A percentile compares a stretch with the other conserved stretches of the same genome.
These are phyloP conservation scores for Tetrao urogallus DNA, from an alignment of 2,113 vertebrate species.

Conservation along the genomic window DNA sequence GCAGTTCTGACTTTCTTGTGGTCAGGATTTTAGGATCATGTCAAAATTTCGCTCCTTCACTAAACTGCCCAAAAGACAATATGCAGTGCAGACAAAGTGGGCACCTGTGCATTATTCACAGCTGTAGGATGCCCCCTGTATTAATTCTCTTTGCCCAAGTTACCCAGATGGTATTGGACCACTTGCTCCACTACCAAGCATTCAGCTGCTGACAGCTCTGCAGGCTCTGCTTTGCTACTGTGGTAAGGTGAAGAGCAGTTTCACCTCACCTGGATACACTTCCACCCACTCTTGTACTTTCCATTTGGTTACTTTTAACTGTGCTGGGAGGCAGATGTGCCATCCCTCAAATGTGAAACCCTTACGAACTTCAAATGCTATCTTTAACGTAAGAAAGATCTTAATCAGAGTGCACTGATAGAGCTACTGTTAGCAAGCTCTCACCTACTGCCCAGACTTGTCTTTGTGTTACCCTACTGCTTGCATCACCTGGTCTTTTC, in stretches of 20 bases:
- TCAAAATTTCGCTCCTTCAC: neutral
- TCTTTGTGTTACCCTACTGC: neutral
- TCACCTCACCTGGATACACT: neutral
- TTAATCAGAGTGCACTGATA: neutral
- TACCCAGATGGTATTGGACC: neutral
- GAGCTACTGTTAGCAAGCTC: neutral
- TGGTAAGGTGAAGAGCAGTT: neutral
- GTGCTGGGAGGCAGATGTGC: neutral
- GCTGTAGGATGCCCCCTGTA: neutral
- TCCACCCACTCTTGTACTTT: neutral
- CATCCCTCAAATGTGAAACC: neutral
- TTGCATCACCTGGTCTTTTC: neutral
- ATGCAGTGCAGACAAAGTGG: rapidly evolving
- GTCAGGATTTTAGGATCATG: neutral
- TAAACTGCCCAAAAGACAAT: neutral
- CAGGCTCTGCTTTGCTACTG: neutral
- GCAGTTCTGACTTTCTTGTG: neutral
- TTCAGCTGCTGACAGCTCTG: neutral
- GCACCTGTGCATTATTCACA: neutral
- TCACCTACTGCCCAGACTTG: neutral
- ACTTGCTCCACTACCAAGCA: neutral
- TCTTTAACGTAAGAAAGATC: neutral
- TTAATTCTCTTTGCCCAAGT: neutral
- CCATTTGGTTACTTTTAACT: neutral
- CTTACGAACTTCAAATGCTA: neutral